Conservation (phyloP, 2,888 invertebrate species). For the Toxonevra muliebris region DNA sequence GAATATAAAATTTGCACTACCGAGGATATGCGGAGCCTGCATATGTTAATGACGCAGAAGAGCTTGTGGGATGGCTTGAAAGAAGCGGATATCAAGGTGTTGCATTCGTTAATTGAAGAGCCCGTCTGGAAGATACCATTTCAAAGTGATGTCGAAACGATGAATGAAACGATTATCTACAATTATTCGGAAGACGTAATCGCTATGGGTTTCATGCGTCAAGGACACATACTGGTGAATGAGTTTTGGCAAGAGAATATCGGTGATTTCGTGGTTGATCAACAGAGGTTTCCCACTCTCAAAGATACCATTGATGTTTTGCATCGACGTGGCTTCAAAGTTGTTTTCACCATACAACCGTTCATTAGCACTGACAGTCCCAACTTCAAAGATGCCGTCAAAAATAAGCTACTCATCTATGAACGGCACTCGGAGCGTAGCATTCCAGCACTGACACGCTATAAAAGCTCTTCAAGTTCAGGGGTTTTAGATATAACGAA, state of each 20-base stretch:
- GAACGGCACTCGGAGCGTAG: slow-evolving; percentile 80
- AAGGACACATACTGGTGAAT: slow-evolving; percentile 81
- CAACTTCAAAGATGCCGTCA: slow-evolving; percentile 83
- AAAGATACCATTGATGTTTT: slow-evolving; percentile 82
- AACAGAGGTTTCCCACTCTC: slow-evolving; percentile 78
- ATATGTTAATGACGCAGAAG: slow-evolving; percentile 81
- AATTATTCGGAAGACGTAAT: slow-evolving; percentile 87
- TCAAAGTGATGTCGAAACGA: slow-evolving; percentile 63
- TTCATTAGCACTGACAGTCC: slow-evolving; percentile 87
- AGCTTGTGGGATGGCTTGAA: slow-evolving; percentile 86
- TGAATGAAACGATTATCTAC: slow-evolving; percentile 77
- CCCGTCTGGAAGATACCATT: slow-evolving; percentile 89
- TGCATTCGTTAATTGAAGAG: slow-evolving; percentile 81
- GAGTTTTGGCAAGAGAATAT: slow-evolving; percentile 86
- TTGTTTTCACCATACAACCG: slow-evolving; percentile 89
- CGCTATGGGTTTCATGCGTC: slow-evolving; percentile 78
- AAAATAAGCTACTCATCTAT: slow-evolving; percentile 78
- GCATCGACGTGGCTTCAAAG: slow-evolving; percentile 84
- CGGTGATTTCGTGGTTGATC: slow-evolving; percentile 88
- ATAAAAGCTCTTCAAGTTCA: slow-evolving; percentile 82
- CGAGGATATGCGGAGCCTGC: slow-evolving; percentile 79
- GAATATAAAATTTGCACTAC: slow-evolving; percentile 88
- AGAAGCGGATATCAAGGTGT: slow-evolving; percentile 76
- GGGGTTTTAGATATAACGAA: slow-evolving; percentile 89
- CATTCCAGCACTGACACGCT: slow-evolving; percentile 84